phyloP scores from a whole-genome alignment of 2,113 vertebrate genomes.

The Urocolius indicus region DNA sequence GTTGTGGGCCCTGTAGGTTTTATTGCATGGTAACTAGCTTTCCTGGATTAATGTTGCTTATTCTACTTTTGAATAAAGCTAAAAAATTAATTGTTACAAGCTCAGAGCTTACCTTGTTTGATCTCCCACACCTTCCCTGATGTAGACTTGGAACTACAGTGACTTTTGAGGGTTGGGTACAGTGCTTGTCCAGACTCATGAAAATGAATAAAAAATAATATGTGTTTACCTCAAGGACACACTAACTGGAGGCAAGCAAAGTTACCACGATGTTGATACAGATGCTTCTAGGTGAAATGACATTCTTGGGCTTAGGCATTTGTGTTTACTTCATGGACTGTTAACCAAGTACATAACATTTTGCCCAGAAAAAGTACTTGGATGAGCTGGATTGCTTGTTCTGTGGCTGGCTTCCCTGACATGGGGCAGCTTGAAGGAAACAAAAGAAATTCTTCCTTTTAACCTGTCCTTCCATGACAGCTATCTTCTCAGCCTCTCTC shows the following conservation, averaged over 20 bases:
- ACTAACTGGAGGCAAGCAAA: conserved; percentile 8
- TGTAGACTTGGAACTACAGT: background rate
- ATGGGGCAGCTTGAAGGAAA: background rate
- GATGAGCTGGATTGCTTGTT: background rate
- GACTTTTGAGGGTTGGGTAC: background rate
- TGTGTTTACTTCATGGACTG: conserved; percentile 38
- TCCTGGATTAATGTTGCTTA: conserved; percentile 41
- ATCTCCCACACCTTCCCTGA: background rate
- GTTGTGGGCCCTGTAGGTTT: conserved; percentile 9
- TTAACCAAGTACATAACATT: conserved; percentile 8
- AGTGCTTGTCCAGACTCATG: background rate
- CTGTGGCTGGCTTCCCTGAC: background rate
- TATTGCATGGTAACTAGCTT: conserved; percentile 18
- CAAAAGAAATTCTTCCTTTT: background rate
- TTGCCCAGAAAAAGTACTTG: background rate
- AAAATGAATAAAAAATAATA: conserved; percentile 49
- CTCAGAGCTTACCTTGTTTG: conserved; percentile 40
- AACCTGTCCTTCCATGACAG: background rate
- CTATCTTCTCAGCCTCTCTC: background rate
- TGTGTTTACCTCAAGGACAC: conserved; percentile 36
- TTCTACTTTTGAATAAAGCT: conserved; percentile 28
- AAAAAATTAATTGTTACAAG: conserved; percentile 63
- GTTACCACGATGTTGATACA: conserved; percentile 26
- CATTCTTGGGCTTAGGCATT: conserved; percentile 11
- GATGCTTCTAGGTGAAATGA: background rate